These are phyloP conservation scores for Scomber colias DNA, from an alignment of 2,113 vertebrate species.

Conservation along the genomic window DNA sequence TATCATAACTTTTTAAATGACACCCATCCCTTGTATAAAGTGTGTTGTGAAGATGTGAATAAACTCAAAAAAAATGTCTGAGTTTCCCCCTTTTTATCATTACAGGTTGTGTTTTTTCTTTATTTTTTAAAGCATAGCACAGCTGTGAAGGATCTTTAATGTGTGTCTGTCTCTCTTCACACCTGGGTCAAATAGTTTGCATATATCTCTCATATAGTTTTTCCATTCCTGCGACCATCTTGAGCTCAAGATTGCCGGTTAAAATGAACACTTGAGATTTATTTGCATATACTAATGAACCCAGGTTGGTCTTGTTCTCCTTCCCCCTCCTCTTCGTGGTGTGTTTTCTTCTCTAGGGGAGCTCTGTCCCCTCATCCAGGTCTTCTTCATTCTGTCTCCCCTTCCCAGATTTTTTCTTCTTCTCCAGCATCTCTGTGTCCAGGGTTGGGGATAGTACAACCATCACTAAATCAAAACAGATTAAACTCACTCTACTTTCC, in stretches of 20 bases:
- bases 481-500: not conserved
- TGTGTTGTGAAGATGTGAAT: not conserved
- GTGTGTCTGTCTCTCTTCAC: conserved; percentile 32
- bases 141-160: not conserved
- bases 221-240: too few species aligned
- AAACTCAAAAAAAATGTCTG: not conserved
- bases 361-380: conserved; percentile 41
- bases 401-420: conserved; percentile 29
- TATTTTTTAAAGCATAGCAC: not conserved
- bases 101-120: not conserved
- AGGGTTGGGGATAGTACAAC: conserved; percentile 8
- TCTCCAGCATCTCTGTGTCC: conserved; percentile 49
- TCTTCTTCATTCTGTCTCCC: conserved; percentile 48
- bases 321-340: not conserved
- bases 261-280: conserved; percentile 4
- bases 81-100: not conserved
- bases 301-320: conserved; percentile 40
- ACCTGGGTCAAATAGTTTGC: conserved; percentile 28
- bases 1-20: too few species aligned
- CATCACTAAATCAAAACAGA: not conserved
- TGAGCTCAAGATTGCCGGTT: not conserved
- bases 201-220: conserved; percentile 10
- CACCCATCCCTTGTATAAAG: not conserved
- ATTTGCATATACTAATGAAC: conserved; percentile 19
- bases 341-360: conserved; percentile 42